Evolutionary conservation across 2,888 invertebrate genomes (phyloP), one percentile per base, ranked within the genome.

Genomic region (Drosophila tripunctata): DNA sequence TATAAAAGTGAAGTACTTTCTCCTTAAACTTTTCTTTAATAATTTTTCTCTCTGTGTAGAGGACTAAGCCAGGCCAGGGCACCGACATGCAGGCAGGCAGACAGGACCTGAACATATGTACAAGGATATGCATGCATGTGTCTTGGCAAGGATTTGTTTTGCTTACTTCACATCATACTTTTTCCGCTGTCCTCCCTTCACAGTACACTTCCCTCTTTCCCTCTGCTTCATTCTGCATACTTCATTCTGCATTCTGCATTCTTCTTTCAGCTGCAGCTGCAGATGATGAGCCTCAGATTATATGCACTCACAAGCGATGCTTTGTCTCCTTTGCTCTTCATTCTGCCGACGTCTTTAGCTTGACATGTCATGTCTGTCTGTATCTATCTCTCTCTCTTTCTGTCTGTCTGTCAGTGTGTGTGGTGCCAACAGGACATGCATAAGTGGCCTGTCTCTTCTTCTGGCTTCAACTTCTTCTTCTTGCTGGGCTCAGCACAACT

Each of bases 391-490:
- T n/a, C n/a, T n/a, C n/a, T n/a, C n/a, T n/a, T n/a, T 30, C 27
- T 30, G 7, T 68, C 50, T 24, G 30, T 50, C 7, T 43, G 44
- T 45, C 27, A 50, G 73, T 66, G 67, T 72, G 77, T 73, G 73
- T 77, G 65, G 68, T 77, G 75, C 63, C 78, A 75, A 74, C 78
- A 75, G 82, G 75, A 85, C 86, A 85, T 87, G 81, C 82, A 87
- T 82, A 82, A 82, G 81, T 82, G 88, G 81, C 87, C 83, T 82
- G 86, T 63, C 78, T 87, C 60, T 61, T 62, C 62, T 48, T 72
- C 57, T 66, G n/a, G n/a, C n/a, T n/a, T n/a, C n/a, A n/a, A n/a
- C n/a, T n/a, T n/a, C n/a, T n/a, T n/a, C n/a, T n/a, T n/a, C n/a
- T n/a, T n/a, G n/a, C n/a, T n/a, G 50, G 66, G 51, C 69, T 58